Evolutionary conservation across 2,888 invertebrate genomes (phyloP), one percentile per base, ranked within the genome.

Genomic region (Aphidius colemani): DNA sequence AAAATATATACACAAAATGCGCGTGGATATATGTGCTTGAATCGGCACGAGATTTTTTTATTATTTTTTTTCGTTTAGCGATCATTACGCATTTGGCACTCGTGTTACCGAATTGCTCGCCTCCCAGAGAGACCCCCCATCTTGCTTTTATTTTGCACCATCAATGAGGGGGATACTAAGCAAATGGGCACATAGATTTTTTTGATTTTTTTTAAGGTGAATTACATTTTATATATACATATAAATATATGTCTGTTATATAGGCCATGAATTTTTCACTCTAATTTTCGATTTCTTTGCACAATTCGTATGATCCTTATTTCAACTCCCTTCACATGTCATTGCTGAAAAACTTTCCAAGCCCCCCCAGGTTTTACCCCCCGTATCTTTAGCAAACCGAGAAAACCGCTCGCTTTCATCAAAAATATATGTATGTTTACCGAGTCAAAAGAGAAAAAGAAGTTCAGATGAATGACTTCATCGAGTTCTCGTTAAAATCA

Each of bases 61-160:
- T 10, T 18, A 7, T n/a, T 40, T 53, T 46, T 61, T 63, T 59
- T 69, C 69, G 67, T 78, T 77, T 74, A 77, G 71, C 75, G 75
- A 77, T 78, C 77, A 79, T 79, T 78, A 78, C 75, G 74, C 75
- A 71, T 78, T 78, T 78, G 74, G 74, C 75, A 77, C 77, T 75
- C 77, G 73, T 77, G 76, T 78, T 76, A 76, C 76, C 74, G 72
- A 72, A 71, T 72, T 74, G 70, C 67, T 70, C 71, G 70, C 74
- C 75, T 73, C 74, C 70, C 71, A 72, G 70, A 67, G 64, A 57
- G 80, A 80, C 80, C 81, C 81, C 81, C 81, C 80, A 81, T 76
- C 75, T 75, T 64, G 81, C 75, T 71, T 80, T 81, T 81, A 81
- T 81, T 70, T 76, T 69, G 64, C 72, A 2, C 30, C 71, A 70